Evolutionary conservation across 1,140 invertebrate genomes (phyloP).

Genomic region (Cryptotermes secundus): DNA sequence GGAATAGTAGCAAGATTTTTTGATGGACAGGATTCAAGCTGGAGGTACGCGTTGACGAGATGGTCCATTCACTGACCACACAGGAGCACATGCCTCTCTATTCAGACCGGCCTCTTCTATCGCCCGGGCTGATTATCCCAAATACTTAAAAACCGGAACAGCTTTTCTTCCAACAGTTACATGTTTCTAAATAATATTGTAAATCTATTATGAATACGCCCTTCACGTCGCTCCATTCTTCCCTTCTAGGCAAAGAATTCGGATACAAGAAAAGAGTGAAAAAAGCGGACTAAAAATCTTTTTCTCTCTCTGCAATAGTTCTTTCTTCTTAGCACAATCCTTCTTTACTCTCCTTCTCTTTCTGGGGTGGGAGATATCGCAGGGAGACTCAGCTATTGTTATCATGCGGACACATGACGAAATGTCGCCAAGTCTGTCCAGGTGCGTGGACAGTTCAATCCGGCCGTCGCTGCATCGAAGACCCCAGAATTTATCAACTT

Average conservation of each 20-base stretch:
- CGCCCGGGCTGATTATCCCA: neutral
- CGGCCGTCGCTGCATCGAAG: neutral
- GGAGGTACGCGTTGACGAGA: neutral
- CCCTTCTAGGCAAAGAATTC: neutral
- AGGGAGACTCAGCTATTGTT: too few relatives aligned
- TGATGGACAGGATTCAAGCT: neutral
- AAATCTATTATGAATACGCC: conserved; percentile 9
- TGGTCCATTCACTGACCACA: neutral
- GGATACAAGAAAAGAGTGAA: neutral
- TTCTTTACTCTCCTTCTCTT: neutral
- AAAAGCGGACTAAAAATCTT: neutral
- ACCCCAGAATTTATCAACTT: too few relatives aligned
- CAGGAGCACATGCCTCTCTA: neutral
- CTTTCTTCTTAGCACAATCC: neutral
- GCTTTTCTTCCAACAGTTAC: neutral
- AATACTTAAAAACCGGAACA: neutral
- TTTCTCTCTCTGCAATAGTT: too few relatives aligned
- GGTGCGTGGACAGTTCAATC: neutral
- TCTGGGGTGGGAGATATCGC: too few relatives aligned
- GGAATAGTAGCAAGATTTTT: neutral
- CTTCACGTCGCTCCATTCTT: neutral
- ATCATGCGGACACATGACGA: neutral
- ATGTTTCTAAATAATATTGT: conserved; percentile 10
- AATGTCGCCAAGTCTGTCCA: neutral
- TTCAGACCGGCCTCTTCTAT: neutral